Conservation (phyloP, 1,140 invertebrate species). For the Drosophila lacertosa region DNA sequence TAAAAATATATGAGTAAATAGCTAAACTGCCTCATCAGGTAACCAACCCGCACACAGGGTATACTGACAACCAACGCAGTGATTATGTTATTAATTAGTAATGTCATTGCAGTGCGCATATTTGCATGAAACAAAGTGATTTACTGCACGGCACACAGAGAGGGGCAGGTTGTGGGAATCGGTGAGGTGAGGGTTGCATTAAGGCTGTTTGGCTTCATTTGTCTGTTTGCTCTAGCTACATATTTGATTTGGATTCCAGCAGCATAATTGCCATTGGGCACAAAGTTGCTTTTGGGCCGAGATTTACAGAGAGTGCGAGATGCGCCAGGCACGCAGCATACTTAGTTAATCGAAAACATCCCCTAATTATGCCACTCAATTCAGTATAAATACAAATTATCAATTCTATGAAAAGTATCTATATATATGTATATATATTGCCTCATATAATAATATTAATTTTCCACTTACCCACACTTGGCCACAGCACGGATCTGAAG, state of each 20-base stretch:
- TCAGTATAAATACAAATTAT: background rate
- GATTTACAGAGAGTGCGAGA: background rate
- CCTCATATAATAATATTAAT: background rate
- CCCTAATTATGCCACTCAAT: background rate
- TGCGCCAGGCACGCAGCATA: background rate
- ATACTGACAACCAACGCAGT: constrained; percentile 62
- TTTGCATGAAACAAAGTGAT: constrained; percentile 70
- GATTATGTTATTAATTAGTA: constrained; percentile 80
- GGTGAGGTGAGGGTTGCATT: constrained; percentile 11
- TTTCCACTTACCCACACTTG: constrained; percentile 7
- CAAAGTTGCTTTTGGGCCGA: constrained; percentile 12
- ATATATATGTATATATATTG: background rate
- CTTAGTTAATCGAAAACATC: background rate
- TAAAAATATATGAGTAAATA: background rate
- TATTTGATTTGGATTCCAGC: constrained; percentile 49
- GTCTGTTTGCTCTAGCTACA: constrained; percentile 40
- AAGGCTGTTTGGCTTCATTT: constrained; percentile 36
- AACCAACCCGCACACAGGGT: constrained; percentile 5
- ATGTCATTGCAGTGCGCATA: constrained; percentile 66
- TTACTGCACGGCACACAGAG: constrained; percentile 44
- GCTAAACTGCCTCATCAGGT: background rate
- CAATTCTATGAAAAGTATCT: no score
- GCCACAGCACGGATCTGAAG: background rate
- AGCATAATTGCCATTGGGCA: constrained; percentile 40
- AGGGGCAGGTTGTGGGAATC: no score